Evolutionary conservation across 2,113 vertebrate genomes (phyloP), one percentile per base, ranked within the genome.

Genomic region (Alosa alosa): DNA sequence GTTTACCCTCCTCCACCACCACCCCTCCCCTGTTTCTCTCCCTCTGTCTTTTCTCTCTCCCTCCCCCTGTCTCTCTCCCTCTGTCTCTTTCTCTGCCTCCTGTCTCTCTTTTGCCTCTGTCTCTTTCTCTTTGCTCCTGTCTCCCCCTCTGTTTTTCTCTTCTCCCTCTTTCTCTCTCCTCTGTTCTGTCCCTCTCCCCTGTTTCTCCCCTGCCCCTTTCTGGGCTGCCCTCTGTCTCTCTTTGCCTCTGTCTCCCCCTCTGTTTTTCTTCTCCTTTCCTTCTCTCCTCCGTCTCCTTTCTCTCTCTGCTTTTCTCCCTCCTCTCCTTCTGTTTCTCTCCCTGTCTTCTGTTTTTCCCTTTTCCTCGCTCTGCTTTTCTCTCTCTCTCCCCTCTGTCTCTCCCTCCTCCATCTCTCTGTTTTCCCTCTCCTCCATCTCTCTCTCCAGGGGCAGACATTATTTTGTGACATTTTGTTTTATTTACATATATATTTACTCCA

Each of bases 321-420:
- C 45, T 31, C 11, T n/a, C 55, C 39, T 41, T 36, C 6, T 41
- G 10, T n/a, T 36, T 41, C 22, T 17, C 22, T 2, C 31, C 60
- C 1, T 85, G n/a, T n/a, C n/a, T n/a, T n/a, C n/a, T n/a, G n/a
- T n/a, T n/a, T n/a, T n/a, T n/a, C n/a, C n/a, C n/a, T n/a, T n/a
- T n/a, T n/a, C n/a, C n/a, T n/a, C 97, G 97, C 95, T 96, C 91
- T 91, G 90, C 92, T 18, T 20, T 15, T 55, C 52, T 55, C 17
- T 2, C 52, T 11, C 52, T 18, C 15, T 3, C 17, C 52, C 17
- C 52, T 17, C 11, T 55, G 7, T 13, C 11, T 11, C 17, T 98
- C 86, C 45, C 97, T 31, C 44, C 87, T 83, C 86, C 72, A 1
- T 93, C 4, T 45, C 45, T 49, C 94, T 92, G 4, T 89, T 90